Evolutionary conservation across 2,113 vertebrate genomes (phyloP).

Genomic region (Rhinogobius similis): DNA sequence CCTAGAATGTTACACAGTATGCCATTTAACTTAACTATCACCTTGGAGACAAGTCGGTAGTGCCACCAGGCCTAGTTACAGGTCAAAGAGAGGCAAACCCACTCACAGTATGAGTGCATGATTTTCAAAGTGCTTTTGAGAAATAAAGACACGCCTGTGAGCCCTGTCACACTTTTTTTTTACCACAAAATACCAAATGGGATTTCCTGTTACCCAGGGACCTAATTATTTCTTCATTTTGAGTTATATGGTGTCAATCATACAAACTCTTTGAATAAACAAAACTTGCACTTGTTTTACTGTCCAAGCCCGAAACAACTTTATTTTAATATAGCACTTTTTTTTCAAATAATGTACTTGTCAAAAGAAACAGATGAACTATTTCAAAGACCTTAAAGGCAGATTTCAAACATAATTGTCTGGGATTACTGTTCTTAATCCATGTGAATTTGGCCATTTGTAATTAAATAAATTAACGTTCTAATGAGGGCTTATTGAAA

Average conservation of each 20-base stretch:
- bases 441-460: constrained; percentile 10
- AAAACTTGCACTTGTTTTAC: neutral
- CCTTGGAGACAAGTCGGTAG: neutral
- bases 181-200: neutral
- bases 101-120: neutral
- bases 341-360: too few species aligned
- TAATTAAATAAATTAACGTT: neutral
- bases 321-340: neutral
- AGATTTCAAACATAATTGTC: constrained; percentile 7
- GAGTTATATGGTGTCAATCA: neutral
- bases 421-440: constrained; percentile 15
- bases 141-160: neutral
- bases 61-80: neutral
- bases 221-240: neutral
- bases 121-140: neutral
- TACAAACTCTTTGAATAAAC: neutral
- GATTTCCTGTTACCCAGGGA: neutral
- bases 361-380: neutral
- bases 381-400: neutral
- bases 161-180: too few species aligned
- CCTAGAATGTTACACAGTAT: too few species aligned
- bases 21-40: too few species aligned
- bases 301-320: neutral
- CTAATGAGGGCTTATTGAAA: neutral
- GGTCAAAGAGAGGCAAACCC: neutral